Conservation (phyloP, 2,888 invertebrate genomes). For the Agrotis clavis region DNA sequence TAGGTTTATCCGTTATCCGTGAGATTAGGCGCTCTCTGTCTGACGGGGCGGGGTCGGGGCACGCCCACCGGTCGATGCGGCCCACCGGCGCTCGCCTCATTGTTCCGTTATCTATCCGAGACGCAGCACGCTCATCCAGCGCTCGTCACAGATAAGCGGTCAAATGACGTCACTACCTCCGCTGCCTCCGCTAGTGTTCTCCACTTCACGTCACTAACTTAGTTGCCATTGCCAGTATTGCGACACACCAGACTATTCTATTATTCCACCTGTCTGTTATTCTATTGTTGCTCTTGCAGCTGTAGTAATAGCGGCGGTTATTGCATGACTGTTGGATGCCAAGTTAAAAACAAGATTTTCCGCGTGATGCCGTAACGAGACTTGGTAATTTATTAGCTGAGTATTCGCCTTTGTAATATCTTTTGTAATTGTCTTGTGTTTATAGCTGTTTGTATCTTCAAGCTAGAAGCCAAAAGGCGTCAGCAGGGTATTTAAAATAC, state of each 20-base stretch:
- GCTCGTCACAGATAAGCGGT: slow-evolving; percentile 84
- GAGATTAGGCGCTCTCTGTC: slow-evolving; percentile 88
- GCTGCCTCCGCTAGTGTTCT: slow-evolving; percentile 43
- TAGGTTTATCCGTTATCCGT: slow-evolving; percentile 90
- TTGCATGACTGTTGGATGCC: slow-evolving; percentile 29
- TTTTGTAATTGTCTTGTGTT: slow-evolving; percentile 20
- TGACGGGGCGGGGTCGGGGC: slow-evolving; percentile 87
- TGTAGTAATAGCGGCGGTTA: slow-evolving; percentile 51
- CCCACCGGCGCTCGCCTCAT: slow-evolving; percentile 79
- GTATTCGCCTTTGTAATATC: slow-evolving; percentile 35
- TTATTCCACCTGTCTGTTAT: slow-evolving; percentile 54
- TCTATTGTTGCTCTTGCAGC: slow-evolving; percentile 56
- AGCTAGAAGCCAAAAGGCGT: not conserved
- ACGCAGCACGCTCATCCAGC: slow-evolving; percentile 87
- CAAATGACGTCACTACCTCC: slow-evolving; percentile 68
- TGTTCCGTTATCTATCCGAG: slow-evolving; percentile 89
- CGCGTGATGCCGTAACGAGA: slow-evolving; percentile 51
- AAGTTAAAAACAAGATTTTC: slow-evolving; percentile 59
- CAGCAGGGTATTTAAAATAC: not conserved
- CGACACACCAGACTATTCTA: slow-evolving; percentile 58
- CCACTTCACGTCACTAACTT: slow-evolving; percentile 63
- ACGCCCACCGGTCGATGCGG: slow-evolving; percentile 90
- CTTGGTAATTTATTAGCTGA: slow-evolving; percentile 46
- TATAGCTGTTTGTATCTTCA: slow-evolving; percentile 28
- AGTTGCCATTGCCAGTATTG: slow-evolving; percentile 46